Conservation (phyloP, 2,113 vertebrate genomes). For the Panurus biarmicus region DNA sequence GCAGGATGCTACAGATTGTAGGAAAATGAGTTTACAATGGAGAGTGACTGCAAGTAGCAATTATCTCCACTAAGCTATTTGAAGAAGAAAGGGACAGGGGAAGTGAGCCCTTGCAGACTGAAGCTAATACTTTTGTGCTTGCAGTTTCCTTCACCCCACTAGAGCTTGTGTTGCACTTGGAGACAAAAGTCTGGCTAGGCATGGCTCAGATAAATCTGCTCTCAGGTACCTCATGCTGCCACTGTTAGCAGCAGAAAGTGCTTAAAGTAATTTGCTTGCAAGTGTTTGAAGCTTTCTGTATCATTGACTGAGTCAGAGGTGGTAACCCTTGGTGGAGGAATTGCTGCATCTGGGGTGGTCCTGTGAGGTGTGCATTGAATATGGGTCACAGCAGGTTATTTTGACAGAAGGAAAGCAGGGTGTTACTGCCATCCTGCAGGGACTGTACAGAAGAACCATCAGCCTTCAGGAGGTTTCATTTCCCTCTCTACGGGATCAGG, state of each 20-base stretch:
- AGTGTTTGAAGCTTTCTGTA: background rate
- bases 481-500: background rate
- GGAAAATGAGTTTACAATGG: background rate
- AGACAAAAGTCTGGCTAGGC: background rate
- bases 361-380: background rate
- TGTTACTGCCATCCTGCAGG: background rate
- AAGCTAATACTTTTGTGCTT: background rate
- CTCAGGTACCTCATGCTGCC: background rate
- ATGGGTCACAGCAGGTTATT: background rate
- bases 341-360: background rate
- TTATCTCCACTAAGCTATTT: background rate
- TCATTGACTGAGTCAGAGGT: background rate
- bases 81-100: background rate
- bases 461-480: background rate
- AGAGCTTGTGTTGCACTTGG: background rate
- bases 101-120: background rate
- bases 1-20: background rate
- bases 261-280: conserved; percentile 1
- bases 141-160: background rate
- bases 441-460: background rate
- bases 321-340: background rate
- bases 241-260: background rate
- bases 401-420: background rate
- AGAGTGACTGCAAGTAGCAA: background rate
- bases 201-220: background rate